Evolutionary conservation across 2,888 invertebrate species (phyloP), one percentile per base, ranked within the genome.

Genomic region (Leptothorax acervorum): DNA sequence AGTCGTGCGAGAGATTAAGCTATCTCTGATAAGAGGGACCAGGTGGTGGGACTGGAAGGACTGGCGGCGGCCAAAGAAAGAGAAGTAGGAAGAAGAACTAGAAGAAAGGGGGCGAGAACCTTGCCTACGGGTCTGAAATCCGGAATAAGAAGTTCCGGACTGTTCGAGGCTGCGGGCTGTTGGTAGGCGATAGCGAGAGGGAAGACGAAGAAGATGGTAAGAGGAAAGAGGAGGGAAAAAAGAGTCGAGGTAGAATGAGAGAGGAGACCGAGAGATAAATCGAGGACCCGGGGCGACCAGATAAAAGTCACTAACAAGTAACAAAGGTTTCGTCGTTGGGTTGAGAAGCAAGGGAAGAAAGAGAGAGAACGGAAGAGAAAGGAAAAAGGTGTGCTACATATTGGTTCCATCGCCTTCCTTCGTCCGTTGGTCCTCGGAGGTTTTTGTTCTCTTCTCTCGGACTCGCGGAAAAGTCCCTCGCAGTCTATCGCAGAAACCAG

Each of bases 301-400:
- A 94, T 94, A 93, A 93, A 93, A 93, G 93, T 94, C 92, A 90
- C 92, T 93, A 93, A 93, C 92, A 93, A 93, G 93, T 93, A 93
- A 93, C 93, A 92, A 92, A 92, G 91, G 91, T 90, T 90, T 88
- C 85, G 88, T 86, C 89, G 84, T 82, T 74, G 86, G 87, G 76
- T 86, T 66, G 83, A 85, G 85, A 86, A 85, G 79, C 86, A 83
- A 39, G 74, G 82, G 60, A 48, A 62, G 71, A 48, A 8, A 51
- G 55, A 82, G 87, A 84, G 86, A 86, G 62, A 86, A 84, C 84
- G 70, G 75, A 65, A 74, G 66, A 78, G 76, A 57, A 62, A 78
- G 81, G 87, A 88, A 89, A 88, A 88, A 89, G 88, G 88, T 86
- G 88, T 88, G 90, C 92, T 92, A 90, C 90, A 91, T 92, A 92